Percentiles rank a stretch among this genome's conserved stretches.
Evolutionary conservation across 2,888 invertebrate genomes (phyloP).

Genomic region (Branchipolynoe longqiensis): DNA sequence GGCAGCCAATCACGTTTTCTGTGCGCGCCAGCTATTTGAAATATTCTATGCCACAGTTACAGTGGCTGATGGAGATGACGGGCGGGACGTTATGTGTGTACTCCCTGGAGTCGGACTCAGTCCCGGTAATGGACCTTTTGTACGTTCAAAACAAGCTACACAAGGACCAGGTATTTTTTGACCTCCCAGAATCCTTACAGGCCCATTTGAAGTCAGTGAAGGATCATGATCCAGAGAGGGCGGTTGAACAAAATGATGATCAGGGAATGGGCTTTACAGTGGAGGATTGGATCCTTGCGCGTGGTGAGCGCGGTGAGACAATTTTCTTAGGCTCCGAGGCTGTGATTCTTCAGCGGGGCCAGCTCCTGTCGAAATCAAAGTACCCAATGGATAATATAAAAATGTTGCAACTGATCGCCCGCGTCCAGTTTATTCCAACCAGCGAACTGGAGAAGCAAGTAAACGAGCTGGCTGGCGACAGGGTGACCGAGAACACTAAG

Average conservation of each 20-base stretch:
- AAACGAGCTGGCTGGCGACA: background rate
- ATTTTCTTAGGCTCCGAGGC: constrained; percentile 37
- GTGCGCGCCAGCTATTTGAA: constrained; percentile 68
- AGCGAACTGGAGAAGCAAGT: background rate
- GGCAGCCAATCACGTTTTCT: constrained; percentile 75
- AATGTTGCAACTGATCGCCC: background rate
- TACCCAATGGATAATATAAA: constrained; percentile 28
- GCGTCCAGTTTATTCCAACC: constrained; percentile 5
- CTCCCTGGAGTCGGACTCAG: constrained; percentile 7
- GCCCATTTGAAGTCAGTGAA: background rate
- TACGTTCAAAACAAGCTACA: constrained; percentile 27
- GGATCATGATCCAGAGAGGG: background rate
- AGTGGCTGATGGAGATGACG: constrained; percentile 63
- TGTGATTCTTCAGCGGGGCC: constrained; percentile 30
- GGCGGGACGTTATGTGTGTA: constrained; percentile 50
- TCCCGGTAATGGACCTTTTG: constrained; percentile 23
- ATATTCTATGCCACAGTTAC: constrained; percentile 45
- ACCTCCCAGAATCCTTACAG: constrained; percentile 1
- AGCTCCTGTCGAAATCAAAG: constrained; percentile 13
- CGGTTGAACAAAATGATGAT: background rate
- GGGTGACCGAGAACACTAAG: background rate
- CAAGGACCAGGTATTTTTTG: constrained; percentile 44
- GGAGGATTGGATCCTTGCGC: constrained; percentile 17
- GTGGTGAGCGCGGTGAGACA: constrained; percentile 33
- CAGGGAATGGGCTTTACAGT: constrained; percentile 30